phyloP scores from a whole-genome alignment of 2,888 invertebrate species.

The Caenorhabditis sulstoni region DNA sequence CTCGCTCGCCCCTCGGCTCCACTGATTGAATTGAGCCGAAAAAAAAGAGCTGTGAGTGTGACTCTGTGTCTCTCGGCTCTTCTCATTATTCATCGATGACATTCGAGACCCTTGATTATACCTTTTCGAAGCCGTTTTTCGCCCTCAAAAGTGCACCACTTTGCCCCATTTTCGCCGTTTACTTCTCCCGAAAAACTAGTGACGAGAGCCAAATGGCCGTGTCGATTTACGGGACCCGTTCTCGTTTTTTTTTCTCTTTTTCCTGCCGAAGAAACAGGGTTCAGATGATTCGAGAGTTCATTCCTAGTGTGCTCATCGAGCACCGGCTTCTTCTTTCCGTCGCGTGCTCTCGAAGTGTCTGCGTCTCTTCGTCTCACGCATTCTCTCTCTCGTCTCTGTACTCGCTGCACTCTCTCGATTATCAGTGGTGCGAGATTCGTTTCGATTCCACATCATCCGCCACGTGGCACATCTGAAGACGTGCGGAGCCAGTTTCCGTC shows the following conservation, averaged over 20 bases:
- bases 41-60: too few relatives aligned
- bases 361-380: constrained; percentile 30
- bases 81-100: constrained; percentile 17
- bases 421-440: not conserved
- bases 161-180: too few relatives aligned
- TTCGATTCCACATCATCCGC: constrained; percentile 32
- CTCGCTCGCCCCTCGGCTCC: constrained; percentile 2
- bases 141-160: too few relatives aligned
- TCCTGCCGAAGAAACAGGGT: not conserved
- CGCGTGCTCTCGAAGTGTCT: constrained; percentile 14
- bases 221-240: too few relatives aligned
- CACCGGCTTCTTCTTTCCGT: constrained; percentile 11
- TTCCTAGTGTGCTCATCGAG: constrained; percentile 3
- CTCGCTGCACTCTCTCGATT: too few relatives aligned
- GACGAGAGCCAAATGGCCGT: too few relatives aligned
- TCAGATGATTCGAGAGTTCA: too few relatives aligned
- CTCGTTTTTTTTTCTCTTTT: constrained; percentile 6
- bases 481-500: too few relatives aligned
- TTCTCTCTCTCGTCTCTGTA: constrained; percentile 3
- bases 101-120: too few relatives aligned
- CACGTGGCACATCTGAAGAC: not conserved
- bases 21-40: constrained; percentile 37
- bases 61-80: not conserved
- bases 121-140: too few relatives aligned
- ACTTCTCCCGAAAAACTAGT: too few relatives aligned